phyloP scores from a whole-genome alignment of 2,797 vertebrate genomes.

The Nothura maculosa region DNA sequence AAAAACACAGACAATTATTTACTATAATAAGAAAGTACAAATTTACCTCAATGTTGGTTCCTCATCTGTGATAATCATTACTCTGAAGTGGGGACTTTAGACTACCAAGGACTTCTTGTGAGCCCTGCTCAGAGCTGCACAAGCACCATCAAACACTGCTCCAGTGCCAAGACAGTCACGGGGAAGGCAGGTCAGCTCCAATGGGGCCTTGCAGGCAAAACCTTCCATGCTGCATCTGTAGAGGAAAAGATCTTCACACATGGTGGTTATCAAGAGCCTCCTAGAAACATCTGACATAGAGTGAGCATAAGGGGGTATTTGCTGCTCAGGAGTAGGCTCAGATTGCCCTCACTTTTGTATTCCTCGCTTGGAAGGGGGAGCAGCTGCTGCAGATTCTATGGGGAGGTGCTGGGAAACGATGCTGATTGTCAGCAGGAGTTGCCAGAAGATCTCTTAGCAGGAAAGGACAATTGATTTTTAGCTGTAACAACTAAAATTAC shows the following conservation, averaged over 20 bases:
- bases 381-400: not conserved
- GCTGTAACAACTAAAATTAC: slow-evolving; percentile 15
- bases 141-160: not conserved
- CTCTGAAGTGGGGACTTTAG: not conserved
- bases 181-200: not conserved
- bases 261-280: not conserved
- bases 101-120: not conserved
- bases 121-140: slow-evolving; percentile 25
- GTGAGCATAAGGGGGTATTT: not conserved
- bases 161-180: not conserved
- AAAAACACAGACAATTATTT: not conserved
- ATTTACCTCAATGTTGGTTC: not conserved
- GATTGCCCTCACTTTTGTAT: not conserved
- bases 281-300: not conserved
- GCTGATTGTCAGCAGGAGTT: not conserved
- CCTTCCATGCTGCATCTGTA: not conserved
- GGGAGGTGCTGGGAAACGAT: not conserved
- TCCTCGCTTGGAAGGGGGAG: not conserved
- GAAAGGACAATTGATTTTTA: slow-evolving; percentile 49
- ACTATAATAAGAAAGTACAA: not conserved
- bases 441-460: slow-evolving; percentile 39
- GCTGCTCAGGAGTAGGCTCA: not conserved
- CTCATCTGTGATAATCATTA: not conserved
- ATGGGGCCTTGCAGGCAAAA: not conserved
- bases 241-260: not conserved